Conservation (phyloP, 2,888 invertebrate species). For the Notocelia uddmanniana region DNA sequence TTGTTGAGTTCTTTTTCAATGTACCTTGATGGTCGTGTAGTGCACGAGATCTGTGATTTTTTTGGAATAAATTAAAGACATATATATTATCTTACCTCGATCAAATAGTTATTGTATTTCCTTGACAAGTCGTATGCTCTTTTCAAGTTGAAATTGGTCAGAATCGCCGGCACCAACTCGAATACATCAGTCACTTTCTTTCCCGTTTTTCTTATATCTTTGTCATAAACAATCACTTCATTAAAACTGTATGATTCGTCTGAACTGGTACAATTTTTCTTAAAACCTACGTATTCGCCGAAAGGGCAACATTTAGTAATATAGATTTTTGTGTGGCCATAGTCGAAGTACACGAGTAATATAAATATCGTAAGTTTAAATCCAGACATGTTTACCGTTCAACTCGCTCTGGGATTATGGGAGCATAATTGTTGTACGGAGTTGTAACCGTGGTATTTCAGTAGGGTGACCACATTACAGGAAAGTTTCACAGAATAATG, state of each 20-base stretch:
- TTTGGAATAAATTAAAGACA: not conserved
- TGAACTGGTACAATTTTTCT: not conserved
- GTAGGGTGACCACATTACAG: constrained; percentile 3
- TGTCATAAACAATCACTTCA: constrained; percentile 35
- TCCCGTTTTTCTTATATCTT: constrained; percentile 28
- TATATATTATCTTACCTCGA: constrained; percentile 34
- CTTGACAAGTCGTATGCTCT: constrained; percentile 19
- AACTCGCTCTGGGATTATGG: not conserved
- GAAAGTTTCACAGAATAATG: not conserved
- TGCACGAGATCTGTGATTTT: no score
- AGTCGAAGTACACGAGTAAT: not conserved
- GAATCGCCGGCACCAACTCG: constrained; percentile 11
- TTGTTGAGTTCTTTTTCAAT: no score
- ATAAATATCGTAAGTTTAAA: constrained; percentile 3
- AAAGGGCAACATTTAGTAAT: constrained; percentile 32
- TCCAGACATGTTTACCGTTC: constrained; percentile 12
- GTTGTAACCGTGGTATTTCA: not conserved
- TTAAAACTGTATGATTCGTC: constrained; percentile 21
- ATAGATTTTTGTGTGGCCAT: not conserved
- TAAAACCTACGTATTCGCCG: constrained; percentile 13
- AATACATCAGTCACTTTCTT: constrained; percentile 37
- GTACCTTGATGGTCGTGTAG: no score
- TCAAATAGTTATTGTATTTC: constrained; percentile 25
- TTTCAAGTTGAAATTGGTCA: not conserved
- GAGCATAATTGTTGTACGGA: not conserved